Conservation (phyloP, 2,888 invertebrate genomes). For the Caenorhabditis angaria region DNA sequence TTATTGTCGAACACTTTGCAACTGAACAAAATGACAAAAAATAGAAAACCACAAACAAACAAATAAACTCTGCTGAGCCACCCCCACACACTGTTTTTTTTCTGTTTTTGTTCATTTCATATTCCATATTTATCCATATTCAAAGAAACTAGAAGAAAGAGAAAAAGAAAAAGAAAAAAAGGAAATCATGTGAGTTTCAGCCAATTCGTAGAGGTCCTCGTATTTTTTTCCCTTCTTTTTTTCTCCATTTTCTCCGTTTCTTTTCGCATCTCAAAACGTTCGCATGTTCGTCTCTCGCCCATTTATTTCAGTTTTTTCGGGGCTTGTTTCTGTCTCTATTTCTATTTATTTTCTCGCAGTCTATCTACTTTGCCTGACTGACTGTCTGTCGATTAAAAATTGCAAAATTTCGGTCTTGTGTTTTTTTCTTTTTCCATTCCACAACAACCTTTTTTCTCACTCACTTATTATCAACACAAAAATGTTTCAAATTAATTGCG, state of each 20-base stretch:
- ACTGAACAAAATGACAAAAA: no score
- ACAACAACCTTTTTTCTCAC: not conserved
- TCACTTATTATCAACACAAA: not conserved
- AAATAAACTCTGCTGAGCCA: no score
- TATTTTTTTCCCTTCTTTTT: not conserved
- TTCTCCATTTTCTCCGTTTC: not conserved
- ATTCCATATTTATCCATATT: not conserved
- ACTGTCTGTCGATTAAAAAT: conserved; percentile 4
- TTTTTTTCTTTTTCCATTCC: no score
- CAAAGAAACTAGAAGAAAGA: no score
- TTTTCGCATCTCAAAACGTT: not conserved
- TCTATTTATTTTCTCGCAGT: conserved; percentile 2
- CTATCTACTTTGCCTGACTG: not conserved
- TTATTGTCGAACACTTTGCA: no score
- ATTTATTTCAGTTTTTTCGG: not conserved
- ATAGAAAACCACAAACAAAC: no score
- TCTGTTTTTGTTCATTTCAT: not conserved
- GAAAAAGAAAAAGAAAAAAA: no score
- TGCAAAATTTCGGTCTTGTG: not conserved
- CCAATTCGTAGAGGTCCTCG: no score
- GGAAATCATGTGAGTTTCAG: conserved; percentile 2
- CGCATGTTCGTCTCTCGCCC: conserved; percentile 2
- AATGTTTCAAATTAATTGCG: not conserved
- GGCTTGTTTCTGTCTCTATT: conserved; percentile 4
- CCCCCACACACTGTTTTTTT: no score